These are phyloP conservation scores for Drosophila punjabiensis DNA, from an alignment of 1,140 invertebrate genomes.

Conservation along the genomic window DNA sequence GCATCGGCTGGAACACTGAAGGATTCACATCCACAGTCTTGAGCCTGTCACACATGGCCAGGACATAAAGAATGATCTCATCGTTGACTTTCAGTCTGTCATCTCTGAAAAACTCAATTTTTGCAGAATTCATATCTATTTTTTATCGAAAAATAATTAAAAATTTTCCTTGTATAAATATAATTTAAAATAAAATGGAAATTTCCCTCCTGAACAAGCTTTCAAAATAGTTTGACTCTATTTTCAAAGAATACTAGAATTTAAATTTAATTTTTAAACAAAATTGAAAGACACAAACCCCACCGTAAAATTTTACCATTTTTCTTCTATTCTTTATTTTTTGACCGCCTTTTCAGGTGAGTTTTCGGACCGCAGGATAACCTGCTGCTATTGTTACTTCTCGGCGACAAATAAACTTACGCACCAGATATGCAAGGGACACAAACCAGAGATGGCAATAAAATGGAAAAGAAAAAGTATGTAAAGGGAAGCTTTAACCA, in stretches of 20 bases:
- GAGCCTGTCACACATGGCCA: not conserved
- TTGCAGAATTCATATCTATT: not conserved
- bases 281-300: not conserved
- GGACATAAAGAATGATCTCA: not conserved
- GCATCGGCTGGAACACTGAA: not conserved
- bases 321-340: not conserved
- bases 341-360: slow-evolving; percentile 9
- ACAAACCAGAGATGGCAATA: slow-evolving; percentile 30
- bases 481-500: slow-evolving; percentile 11
- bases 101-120: not conserved
- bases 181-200: not conserved
- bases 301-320: not conserved
- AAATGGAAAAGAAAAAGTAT: slow-evolving; percentile 14
- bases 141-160: not conserved
- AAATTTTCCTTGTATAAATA: not conserved
- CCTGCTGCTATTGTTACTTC: not conserved
- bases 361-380: slow-evolving; percentile 11
- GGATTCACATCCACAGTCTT: not conserved
- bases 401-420: slow-evolving; percentile 32
- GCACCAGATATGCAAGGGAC: slow-evolving; percentile 16
- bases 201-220: not conserved
- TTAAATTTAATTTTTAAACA: not conserved
- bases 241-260: not conserved
- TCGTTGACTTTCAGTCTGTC: not conserved
- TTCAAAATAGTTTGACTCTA: not conserved